Conservation (phyloP, 2,888 invertebrate species). For the Macrosoma leucophasiata region DNA sequence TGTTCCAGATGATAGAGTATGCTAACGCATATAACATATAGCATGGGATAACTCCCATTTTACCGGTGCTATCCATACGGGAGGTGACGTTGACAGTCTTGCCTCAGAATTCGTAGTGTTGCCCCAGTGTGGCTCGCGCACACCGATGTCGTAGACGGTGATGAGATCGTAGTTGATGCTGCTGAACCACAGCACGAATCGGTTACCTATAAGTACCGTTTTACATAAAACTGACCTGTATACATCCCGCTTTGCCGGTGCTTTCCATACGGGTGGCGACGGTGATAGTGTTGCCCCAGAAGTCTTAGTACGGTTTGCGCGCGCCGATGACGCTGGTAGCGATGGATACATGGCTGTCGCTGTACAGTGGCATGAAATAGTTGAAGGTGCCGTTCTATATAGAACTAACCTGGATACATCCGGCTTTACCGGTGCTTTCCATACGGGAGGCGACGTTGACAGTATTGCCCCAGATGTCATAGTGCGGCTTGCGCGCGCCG, state of each 20-base stretch:
- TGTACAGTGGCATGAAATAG: slow-evolving; percentile 94
- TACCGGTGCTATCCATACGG: no score
- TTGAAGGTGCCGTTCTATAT: slow-evolving; percentile 79
- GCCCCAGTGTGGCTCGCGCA: slow-evolving; percentile 96
- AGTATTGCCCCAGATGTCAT: slow-evolving; percentile 98
- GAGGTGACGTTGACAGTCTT: no score
- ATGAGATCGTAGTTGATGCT: slow-evolving; percentile 97
- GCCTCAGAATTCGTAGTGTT: no score
- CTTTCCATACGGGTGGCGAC: slow-evolving; percentile 99
- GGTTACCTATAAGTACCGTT: no score
- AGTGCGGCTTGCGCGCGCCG: slow-evolving; percentile 95
- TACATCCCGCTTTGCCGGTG: slow-evolving; percentile 95
- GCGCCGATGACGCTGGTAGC: slow-evolving; percentile 97
- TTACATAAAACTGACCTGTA: no score
- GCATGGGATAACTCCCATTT: slow-evolving; percentile 95
- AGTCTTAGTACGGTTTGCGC: slow-evolving; percentile 96
- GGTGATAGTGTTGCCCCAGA: slow-evolving; percentile 98
- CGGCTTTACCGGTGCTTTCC: slow-evolving; percentile 98
- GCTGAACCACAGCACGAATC: slow-evolving; percentile 95
- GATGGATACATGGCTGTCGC: slow-evolving; percentile 96
- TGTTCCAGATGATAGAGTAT: slow-evolving; percentile 98
- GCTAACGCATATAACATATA: no score
- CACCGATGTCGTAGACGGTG: slow-evolving; percentile 96
- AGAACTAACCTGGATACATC: slow-evolving; percentile 96
- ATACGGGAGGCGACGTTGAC: slow-evolving; percentile 98